Evolutionary conservation across 2,113 vertebrate genomes (phyloP).

Genomic region (Cercocebus atys): DNA sequence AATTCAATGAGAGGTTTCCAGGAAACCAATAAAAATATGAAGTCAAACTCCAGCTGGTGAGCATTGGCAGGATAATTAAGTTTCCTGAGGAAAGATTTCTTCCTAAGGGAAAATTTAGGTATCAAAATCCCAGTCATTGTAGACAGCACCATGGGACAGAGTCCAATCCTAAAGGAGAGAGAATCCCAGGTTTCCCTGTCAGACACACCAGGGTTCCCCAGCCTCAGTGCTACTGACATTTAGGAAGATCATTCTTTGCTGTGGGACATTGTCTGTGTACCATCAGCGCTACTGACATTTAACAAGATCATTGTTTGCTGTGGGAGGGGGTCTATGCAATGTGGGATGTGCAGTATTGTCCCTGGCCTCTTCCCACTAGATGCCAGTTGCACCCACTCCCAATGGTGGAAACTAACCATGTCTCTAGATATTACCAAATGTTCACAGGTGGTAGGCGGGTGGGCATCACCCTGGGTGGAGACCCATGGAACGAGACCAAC

Average conservation of each 20-base stretch:
- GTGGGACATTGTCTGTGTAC: too few relatives aligned
- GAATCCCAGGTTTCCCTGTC: neutral
- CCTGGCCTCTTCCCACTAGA: neutral
- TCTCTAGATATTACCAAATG: neutral
- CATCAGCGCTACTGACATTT: too few relatives aligned
- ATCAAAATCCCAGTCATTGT: too few relatives aligned
- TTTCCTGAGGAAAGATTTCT: neutral
- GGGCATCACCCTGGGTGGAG: neutral
- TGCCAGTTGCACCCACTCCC: accelerated
- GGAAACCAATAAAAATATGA: neutral
- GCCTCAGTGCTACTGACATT: neutral
- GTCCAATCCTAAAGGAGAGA: neutral
- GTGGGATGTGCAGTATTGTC: too few relatives aligned
- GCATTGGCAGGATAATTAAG: neutral
- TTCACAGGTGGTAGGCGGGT: accelerated
- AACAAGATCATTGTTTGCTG: neutral
- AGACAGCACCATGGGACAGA: too few relatives aligned
- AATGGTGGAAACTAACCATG: neutral
- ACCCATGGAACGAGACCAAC: neutral
- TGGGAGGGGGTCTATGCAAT: accelerated
- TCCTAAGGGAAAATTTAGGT: neutral
- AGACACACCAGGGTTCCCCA: neutral
- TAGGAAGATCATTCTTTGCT: too few relatives aligned
- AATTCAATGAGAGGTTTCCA: neutral
- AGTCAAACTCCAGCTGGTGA: neutral